Evolutionary conservation across 1,140 invertebrate genomes (phyloP).

Genomic region (Heliconius melpomene): DNA sequence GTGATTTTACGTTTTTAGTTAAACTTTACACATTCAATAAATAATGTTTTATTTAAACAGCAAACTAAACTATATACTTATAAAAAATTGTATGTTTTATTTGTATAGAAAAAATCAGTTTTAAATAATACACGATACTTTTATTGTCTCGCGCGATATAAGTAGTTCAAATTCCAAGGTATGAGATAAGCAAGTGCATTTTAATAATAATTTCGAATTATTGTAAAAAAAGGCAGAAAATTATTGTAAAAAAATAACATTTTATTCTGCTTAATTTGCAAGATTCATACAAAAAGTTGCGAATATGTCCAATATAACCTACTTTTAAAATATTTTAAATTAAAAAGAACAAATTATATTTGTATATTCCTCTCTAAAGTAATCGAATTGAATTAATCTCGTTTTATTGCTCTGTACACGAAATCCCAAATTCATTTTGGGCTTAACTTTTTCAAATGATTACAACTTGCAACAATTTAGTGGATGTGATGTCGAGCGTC

Average conservation of each 20-base stretch:
- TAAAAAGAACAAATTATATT: neutral
- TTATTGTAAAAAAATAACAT: too few species aligned
- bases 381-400: slow-evolving; percentile 6
- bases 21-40: neutral
- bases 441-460: slow-evolving; percentile 62
- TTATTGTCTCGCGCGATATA: too few species aligned
- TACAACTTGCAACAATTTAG: slow-evolving; percentile 68
- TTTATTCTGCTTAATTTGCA: neutral
- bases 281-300: neutral
- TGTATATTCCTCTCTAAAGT: neutral
- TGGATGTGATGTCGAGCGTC: slow-evolving; percentile 60
- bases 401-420: slow-evolving; percentile 17
- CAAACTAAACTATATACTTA: neutral
- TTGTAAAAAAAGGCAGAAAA: too few species aligned
- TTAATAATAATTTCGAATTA: too few species aligned
- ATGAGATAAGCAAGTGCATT: too few species aligned
- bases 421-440: slow-evolving; percentile 53
- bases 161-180: too few species aligned
- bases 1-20: neutral
- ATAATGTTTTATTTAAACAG: neutral
- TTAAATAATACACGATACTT: too few species aligned
- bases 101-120: too few species aligned
- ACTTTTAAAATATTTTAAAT: neutral
- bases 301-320: neutral
- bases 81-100: too few species aligned